Conservation (phyloP, 2,888 invertebrate genomes). For the Aleiodes testaceus region DNA sequence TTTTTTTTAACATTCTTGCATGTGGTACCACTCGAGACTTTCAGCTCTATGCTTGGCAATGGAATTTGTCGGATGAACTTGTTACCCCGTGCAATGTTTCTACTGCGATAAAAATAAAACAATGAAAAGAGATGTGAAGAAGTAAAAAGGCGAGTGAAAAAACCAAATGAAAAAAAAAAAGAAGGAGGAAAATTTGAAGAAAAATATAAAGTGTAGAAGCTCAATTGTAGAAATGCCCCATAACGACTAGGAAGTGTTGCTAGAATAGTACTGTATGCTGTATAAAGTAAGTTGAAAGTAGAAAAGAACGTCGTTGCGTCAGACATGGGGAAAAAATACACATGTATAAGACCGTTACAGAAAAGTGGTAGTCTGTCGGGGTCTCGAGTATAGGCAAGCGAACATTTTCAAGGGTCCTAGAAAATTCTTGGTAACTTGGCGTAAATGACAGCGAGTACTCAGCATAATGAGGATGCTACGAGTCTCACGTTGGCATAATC, state of each 20-base stretch:
- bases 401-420: slow-evolving; percentile 55
- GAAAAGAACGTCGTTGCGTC: slow-evolving; percentile 25
- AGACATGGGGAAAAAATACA: slow-evolving; percentile 32
- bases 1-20: too few species aligned
- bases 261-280: slow-evolving; percentile 23
- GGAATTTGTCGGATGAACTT: too few species aligned
- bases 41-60: too few species aligned
- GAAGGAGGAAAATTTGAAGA: not conserved
- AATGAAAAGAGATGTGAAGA: slow-evolving; percentile 14
- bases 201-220: slow-evolving; percentile 16
- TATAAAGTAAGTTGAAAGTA: slow-evolving; percentile 19
- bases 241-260: slow-evolving; percentile 33
- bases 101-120: not conserved
- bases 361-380: slow-evolving; percentile 49
- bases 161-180: not conserved
- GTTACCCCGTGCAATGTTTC: too few species aligned
- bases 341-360: too few species aligned
- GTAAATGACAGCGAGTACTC: slow-evolving; percentile 62
- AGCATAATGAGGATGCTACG: slow-evolving; percentile 60
- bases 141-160: not conserved
- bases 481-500: slow-evolving; percentile 51
- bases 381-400: slow-evolving; percentile 52
- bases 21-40: too few species aligned
- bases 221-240: slow-evolving; percentile 36
- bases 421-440: slow-evolving; percentile 62